Conservation (phyloP, 2,888 invertebrate genomes). For the Adelphocoris suturalis region DNA sequence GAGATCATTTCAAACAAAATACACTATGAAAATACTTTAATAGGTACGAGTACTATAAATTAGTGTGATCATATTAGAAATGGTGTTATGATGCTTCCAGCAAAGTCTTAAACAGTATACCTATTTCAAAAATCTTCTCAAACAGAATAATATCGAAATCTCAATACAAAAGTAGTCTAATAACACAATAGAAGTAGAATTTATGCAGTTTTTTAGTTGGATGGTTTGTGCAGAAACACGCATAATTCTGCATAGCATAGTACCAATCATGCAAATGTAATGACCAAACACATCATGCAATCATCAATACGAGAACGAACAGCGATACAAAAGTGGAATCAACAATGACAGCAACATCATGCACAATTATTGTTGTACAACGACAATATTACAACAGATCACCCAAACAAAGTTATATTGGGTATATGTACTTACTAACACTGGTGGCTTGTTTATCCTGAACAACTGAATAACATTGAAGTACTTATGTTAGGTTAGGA, state of each 20-base stretch:
- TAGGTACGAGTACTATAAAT: background rate
- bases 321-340: background rate
- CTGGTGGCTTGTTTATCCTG: slow-evolving; percentile 99
- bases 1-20: background rate
- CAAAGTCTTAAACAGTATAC: slow-evolving; percentile 26
- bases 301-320: background rate
- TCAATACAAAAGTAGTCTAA: background rate
- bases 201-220: slow-evolving; percentile 44
- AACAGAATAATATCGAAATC: background rate
- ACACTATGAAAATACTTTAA: background rate
- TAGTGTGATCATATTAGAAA: background rate
- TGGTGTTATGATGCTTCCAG: slow-evolving; percentile 64
- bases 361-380: background rate
- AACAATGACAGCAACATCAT: background rate
- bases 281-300: background rate
- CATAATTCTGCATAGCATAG: background rate
- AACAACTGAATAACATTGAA: slow-evolving; percentile 85
- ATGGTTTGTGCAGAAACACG: background rate
- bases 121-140: background rate
- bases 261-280: background rate
- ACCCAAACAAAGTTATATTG: slow-evolving; percentile 56
- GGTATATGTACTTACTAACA: slow-evolving; percentile 92
- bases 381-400: slow-evolving; percentile 33
- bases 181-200: background rate
- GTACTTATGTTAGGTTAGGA: slow-evolving; percentile 58